phyloP scores from a whole-genome alignment of 1,140 invertebrate genomes.

The Octopus sinensis region DNA sequence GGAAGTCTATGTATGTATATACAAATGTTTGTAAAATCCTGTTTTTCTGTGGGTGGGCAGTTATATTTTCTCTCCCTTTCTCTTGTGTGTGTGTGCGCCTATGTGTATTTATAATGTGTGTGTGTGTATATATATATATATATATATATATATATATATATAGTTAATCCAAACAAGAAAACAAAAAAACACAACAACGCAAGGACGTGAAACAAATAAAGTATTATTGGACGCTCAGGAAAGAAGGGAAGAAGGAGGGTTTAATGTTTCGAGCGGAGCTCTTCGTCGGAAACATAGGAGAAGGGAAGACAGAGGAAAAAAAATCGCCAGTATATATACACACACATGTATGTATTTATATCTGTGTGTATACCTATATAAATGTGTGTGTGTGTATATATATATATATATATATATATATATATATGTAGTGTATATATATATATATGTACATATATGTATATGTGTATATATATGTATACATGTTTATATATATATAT shows the following conservation, averaged over 20 bases:
- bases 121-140: neutral
- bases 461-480: neutral
- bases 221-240: too few relatives aligned
- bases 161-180: too few relatives aligned
- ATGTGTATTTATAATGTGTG: neutral
- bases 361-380: constrained; percentile 76
- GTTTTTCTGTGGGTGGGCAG: neutral
- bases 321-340: too few relatives aligned
- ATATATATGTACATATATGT: neutral
- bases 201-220: too few relatives aligned
- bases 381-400: constrained; percentile 73
- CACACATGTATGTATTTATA: neutral
- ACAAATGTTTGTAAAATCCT: neutral
- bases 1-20: neutral
- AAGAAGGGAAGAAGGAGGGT: too few relatives aligned
- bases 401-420: neutral
- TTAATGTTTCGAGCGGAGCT: too few relatives aligned
- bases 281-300: too few relatives aligned
- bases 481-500: too few relatives aligned
- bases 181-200: too few relatives aligned
- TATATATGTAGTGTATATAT: neutral
- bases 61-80: neutral
- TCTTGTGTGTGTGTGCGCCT: neutral
- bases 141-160: constrained; percentile 5
- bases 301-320: too few relatives aligned